phyloP scores from a whole-genome alignment of 2,888 invertebrate species.

The Protodeltote pygarga region DNA sequence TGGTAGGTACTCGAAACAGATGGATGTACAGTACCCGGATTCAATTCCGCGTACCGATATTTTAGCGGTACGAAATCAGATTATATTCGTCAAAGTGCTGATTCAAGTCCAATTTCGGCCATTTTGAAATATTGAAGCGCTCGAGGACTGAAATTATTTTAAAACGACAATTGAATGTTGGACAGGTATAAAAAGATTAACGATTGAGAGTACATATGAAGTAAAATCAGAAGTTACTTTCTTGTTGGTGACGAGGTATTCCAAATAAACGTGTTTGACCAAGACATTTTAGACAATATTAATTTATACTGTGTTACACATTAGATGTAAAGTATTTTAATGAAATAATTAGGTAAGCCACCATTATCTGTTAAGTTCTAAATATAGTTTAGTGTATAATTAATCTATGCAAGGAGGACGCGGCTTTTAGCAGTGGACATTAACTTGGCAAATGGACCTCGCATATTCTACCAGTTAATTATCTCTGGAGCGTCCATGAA shows the following conservation, averaged over 20 bases:
- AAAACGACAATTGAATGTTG: too few species aligned
- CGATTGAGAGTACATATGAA: too few species aligned
- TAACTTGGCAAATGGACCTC: slow-evolving; percentile 26
- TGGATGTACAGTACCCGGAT: slow-evolving; percentile 7
- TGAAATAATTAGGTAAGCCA: too few species aligned
- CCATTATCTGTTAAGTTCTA: too few species aligned
- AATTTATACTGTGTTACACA: too few species aligned
- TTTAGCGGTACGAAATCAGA: slow-evolving; percentile 8
- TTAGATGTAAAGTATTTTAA: too few species aligned
- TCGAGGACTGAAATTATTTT: too few species aligned
- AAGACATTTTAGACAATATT: too few species aligned
- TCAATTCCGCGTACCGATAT: slow-evolving; percentile 17
- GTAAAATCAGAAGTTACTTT: too few species aligned
- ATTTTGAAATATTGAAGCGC: neutral
- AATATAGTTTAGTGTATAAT: neutral
- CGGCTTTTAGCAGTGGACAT: slow-evolving; percentile 10
- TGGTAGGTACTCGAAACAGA: slow-evolving; percentile 7
- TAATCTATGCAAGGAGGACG: neutral
- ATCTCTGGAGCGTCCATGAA: slow-evolving; percentile 28
- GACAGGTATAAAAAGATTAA: too few species aligned
- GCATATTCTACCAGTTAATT: slow-evolving; percentile 40
- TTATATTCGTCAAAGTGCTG: slow-evolving; percentile 1
- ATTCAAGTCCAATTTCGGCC: neutral
- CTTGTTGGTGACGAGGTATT: too few species aligned
- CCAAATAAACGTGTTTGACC: too few species aligned